A percentile compares a stretch with the other conserved stretches of the same genome.
Evolutionary conservation across 2,113 vertebrate genomes (phyloP).

Genomic region (Mandrillus leucophaeus): DNA sequence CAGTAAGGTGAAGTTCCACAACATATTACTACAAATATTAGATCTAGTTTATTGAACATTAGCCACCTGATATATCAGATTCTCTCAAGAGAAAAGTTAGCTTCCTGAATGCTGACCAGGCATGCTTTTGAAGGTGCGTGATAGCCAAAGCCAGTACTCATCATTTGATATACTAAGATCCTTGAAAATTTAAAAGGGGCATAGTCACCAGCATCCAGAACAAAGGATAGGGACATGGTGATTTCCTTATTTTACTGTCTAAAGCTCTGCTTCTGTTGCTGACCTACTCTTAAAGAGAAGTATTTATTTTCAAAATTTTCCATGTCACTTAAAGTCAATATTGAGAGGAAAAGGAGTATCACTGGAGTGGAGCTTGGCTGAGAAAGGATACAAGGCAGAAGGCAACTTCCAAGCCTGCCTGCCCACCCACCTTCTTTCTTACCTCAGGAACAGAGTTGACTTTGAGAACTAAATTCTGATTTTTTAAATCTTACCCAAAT

Average conservation of each 20-base stretch:
- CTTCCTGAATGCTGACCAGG: background rate
- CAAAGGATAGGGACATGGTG: background rate
- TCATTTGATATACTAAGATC: background rate
- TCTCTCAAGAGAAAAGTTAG: background rate
- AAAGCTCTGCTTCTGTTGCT: background rate
- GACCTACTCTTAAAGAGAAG: background rate
- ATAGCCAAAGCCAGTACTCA: background rate
- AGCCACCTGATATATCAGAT: background rate
- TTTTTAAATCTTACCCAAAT: no score
- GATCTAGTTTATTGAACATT: constrained; percentile 8
- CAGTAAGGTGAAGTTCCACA: constrained; percentile 7
- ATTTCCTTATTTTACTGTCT: background rate
- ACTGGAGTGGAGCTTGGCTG: background rate
- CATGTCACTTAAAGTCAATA: background rate
- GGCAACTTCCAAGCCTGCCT: background rate
- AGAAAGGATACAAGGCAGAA: background rate
- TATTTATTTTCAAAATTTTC: background rate
- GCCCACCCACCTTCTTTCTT: background rate
- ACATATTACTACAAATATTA: background rate
- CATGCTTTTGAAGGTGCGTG: constrained; percentile 13
- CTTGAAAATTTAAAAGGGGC: background rate
- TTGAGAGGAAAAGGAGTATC: background rate
- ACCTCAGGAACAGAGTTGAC: background rate
- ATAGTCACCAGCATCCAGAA: background rate
- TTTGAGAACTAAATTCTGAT: background rate